Evolutionary conservation across 2,888 invertebrate genomes (phyloP).

Genomic region (Pomacea canaliculata): DNA sequence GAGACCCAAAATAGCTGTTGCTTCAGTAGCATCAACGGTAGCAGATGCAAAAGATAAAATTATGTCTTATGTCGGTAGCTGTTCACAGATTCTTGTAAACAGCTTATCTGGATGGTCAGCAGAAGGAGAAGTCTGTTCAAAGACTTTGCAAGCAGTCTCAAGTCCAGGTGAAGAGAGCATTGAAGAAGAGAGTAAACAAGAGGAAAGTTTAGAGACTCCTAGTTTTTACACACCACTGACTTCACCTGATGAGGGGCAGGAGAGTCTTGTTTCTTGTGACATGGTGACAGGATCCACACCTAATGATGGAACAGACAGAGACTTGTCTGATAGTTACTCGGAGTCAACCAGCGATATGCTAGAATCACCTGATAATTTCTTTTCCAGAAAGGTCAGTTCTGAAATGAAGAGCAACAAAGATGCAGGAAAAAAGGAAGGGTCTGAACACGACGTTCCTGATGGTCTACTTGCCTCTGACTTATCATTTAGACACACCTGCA

Average conservation of each 20-base stretch:
- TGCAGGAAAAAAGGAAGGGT: too few relatives aligned
- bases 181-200: neutral
- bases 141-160: neutral
- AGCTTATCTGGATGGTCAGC: constrained; percentile 4
- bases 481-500: too few relatives aligned
- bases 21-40: neutral
- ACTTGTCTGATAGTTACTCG: too few relatives aligned
- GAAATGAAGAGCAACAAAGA: too few relatives aligned
- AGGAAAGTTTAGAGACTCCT: neutral
- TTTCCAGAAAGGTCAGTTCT: too few relatives aligned
- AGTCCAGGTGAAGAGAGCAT: neutral
- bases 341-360: too few relatives aligned
- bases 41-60: constrained; percentile 12
- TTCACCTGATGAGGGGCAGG: constrained; percentile 3
- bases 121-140: neutral
- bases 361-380: too few relatives aligned
- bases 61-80: constrained; percentile 13
- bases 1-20: neutral
- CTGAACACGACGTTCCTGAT: too few relatives aligned
- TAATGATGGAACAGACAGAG: too few relatives aligned
- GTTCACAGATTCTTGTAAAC: constrained; percentile 12
- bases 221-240: constrained; percentile 20
- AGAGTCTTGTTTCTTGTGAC: too few relatives aligned
- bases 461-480: too few relatives aligned
- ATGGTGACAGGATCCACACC: too few relatives aligned